These are phyloP conservation scores for Engystomops pustulosus DNA, from an alignment of 2,113 vertebrate species.

Conservation along the genomic window DNA sequence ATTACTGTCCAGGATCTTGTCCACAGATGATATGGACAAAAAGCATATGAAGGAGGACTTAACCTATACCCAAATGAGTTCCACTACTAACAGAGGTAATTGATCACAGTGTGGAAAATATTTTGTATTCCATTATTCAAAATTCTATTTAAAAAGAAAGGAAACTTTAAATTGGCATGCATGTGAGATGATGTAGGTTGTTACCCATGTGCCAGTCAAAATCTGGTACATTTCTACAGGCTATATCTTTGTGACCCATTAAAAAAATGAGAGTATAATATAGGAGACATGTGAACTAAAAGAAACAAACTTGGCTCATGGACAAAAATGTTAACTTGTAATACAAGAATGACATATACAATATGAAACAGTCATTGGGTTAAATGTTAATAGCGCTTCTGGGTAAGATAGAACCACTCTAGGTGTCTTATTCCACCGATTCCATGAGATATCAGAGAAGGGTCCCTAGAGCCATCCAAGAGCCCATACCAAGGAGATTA, in stretches of 20 bases:
- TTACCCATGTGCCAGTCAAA: too few species aligned
- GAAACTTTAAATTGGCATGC: not conserved
- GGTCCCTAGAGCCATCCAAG: not conserved
- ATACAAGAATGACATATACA: not conserved
- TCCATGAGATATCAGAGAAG: not conserved
- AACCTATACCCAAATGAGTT: not conserved
- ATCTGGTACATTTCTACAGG: too few species aligned
- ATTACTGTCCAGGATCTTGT: not conserved
- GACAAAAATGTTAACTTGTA: not conserved
- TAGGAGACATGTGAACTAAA: too few species aligned
- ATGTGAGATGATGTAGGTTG: not conserved
- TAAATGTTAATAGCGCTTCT: not conserved
- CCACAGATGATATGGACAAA: not conserved
- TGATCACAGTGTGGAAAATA: not conserved
- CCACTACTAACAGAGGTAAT: not conserved
- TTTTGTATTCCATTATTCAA: not conserved
- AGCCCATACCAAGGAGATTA: slow-evolving; percentile 25
- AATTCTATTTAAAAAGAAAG: not conserved
- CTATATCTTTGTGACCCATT: too few species aligned
- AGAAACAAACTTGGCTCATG: too few species aligned
- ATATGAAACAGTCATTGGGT: not conserved
- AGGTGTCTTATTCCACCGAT: not conserved
- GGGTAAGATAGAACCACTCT: not conserved
- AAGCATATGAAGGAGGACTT: not conserved
- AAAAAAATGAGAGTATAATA: too few species aligned